A percentile compares a stretch with the other conserved stretches of the same genome.
These are phyloP conservation scores for Tichodroma muraria DNA, from an alignment of 2,113 vertebrate species.

Conservation along the genomic window DNA sequence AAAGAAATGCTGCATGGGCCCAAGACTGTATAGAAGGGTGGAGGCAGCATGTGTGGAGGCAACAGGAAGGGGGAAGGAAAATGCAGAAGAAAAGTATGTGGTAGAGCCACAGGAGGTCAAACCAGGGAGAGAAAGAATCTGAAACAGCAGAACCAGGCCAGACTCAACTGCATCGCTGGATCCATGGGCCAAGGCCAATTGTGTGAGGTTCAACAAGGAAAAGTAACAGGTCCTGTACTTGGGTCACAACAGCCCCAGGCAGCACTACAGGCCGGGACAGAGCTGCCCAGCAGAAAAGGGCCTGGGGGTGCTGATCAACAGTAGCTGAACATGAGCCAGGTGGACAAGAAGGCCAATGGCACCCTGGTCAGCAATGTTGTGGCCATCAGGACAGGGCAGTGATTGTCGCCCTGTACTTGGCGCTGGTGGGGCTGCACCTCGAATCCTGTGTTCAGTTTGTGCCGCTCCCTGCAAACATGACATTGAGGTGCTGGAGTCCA, in stretches of 20 bases:
- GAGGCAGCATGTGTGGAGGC: neutral
- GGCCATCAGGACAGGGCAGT: neutral
- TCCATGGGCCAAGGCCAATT: fast-evolving
- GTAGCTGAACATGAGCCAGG: neutral
- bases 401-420: fast-evolving
- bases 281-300: neutral
- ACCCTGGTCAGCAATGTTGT: neutral
- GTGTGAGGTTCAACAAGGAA: neutral
- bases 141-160: neutral
- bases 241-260: neutral
- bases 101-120: neutral
- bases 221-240: neutral
- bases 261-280: fast-evolving
- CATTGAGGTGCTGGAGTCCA: neutral
- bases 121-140: neutral
- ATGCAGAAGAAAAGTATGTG: neutral
- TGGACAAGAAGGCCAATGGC: neutral
- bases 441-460: neutral
- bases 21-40: neutral
- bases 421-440: neutral
- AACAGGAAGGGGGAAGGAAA: neutral
- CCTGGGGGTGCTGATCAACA: neutral
- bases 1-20: neutral
- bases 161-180: neutral
- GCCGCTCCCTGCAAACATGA: neutral